phyloP scores from a whole-genome alignment of 2,888 invertebrate species.

The Meghimatium bilineatum region DNA sequence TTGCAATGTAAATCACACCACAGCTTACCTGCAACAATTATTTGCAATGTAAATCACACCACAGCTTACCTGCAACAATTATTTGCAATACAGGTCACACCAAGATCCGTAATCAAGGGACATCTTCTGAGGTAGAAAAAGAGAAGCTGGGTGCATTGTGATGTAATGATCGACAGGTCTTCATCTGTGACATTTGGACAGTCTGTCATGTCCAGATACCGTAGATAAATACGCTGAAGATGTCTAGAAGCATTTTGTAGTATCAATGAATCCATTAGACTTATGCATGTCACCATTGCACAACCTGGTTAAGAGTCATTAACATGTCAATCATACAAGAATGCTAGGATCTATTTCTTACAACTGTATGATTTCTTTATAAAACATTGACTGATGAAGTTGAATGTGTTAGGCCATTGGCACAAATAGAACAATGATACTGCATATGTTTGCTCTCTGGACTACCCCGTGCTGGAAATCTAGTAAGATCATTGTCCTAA shows the following conservation, averaged over 20 bases:
- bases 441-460: too few relatives aligned
- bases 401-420: too few relatives aligned
- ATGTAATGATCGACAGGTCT: slow-evolving; percentile 88
- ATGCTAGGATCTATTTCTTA: neutral
- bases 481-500: too few relatives aligned
- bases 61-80: slow-evolving; percentile 84
- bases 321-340: neutral
- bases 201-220: slow-evolving; percentile 93
- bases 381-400: too few relatives aligned
- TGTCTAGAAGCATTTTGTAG: slow-evolving; percentile 71
- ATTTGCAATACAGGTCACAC: slow-evolving; percentile 92
- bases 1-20: too few relatives aligned
- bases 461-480: too few relatives aligned
- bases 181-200: slow-evolving; percentile 90
- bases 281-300: slow-evolving; percentile 86
- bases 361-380: neutral
- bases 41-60: too few relatives aligned
- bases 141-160: slow-evolving; percentile 90
- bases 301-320: slow-evolving; percentile 80
- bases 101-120: slow-evolving; percentile 91
- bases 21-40: too few relatives aligned
- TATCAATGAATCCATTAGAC: slow-evolving; percentile 74
- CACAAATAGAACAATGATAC: too few relatives aligned
- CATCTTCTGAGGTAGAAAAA: slow-evolving; percentile 92
- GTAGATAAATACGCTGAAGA: slow-evolving; percentile 82